Base-by-base conservation (phyloP, 2,888 invertebrate genomes). In the Tenthredo notha region DNA sequence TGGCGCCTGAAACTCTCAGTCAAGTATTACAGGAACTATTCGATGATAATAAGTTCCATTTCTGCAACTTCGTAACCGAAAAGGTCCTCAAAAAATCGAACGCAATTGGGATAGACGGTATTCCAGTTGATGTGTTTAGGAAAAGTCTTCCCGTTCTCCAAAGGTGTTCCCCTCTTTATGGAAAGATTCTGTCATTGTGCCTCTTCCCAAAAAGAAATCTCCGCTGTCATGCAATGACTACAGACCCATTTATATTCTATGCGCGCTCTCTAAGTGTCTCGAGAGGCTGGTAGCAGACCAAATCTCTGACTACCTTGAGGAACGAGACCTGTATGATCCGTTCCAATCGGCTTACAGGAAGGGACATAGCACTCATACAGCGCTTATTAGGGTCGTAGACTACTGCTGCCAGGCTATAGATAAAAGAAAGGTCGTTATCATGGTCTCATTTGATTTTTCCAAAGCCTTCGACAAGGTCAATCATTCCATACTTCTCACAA, bases 371-470 rank as follows among this genome's bases (percentile, higher is more conserved):
- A 84, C 84, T 0, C 84, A 84, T 29, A 75, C 84, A 2, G 84
- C 84, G 9, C 29, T 84, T 12, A 9, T 84, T 9, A 58, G 61
- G 18, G 54, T 54, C 1, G 43, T 84, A 0, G 58, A 84, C 37
- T 47, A 33, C 21, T 29, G 43, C 10, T 43, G 54, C 12, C 33
- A 61, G 7, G 84, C 75, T 0, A 21, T 37, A 2, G 29, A 21
- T 12, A 15, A 61, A 61, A 61, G 77, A 47, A 61, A 77, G 74
- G 25, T 84, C 0, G 72, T 72, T 3, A 29, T 84, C 7, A 3
- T 84, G 29, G 58, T 84, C 33, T 54, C 54, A 6, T 84, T 84
- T 9, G 84, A 84, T 37, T 84, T 84, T 15, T 84, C 84, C 2
- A 77, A 77, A 40, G 84, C 84, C 18, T 84, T 84, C 6, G 84